A percentile compares a stretch with the other conserved stretches of the same genome.
Evolutionary conservation across 2,113 vertebrate species (phyloP).

Genomic region (Indri indri): DNA sequence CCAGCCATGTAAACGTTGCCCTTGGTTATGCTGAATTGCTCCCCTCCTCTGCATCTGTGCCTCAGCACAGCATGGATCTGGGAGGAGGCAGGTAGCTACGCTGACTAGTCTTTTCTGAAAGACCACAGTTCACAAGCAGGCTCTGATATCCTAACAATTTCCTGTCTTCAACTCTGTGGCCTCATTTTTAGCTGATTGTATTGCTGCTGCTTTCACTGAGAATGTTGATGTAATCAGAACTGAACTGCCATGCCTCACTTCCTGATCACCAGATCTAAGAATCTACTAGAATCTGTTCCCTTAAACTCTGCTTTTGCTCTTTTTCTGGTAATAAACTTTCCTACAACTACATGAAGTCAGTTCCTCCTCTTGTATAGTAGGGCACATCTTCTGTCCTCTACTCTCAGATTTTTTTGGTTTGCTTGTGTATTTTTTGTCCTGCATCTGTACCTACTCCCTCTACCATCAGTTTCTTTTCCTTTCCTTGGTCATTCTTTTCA

Average conservation of each 20-base stretch:
- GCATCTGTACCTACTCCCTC: not conserved
- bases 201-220: not conserved
- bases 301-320: not conserved
- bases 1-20: not conserved
- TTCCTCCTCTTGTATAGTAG: not conserved
- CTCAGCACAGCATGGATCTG: not conserved
- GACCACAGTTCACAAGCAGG: not conserved
- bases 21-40: not conserved
- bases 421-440: not conserved
- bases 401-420: not conserved
- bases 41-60: not conserved
- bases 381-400: not conserved
- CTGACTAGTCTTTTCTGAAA: not conserved
- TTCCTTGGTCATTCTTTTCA: not conserved
- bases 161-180: not conserved
- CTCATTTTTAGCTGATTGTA: not conserved
- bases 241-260: not conserved
- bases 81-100: not conserved
- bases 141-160: not conserved
- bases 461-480: not conserved
- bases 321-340: not conserved
- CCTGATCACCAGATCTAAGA: not conserved
- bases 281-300: not conserved
- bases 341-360: not conserved
- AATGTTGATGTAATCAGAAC: not conserved